A percentile compares a stretch with the other conserved stretches of the same genome.
These are phyloP conservation scores for Syrmaticus mikado DNA, from an alignment of 2,113 vertebrate species.

Conservation along the genomic window DNA sequence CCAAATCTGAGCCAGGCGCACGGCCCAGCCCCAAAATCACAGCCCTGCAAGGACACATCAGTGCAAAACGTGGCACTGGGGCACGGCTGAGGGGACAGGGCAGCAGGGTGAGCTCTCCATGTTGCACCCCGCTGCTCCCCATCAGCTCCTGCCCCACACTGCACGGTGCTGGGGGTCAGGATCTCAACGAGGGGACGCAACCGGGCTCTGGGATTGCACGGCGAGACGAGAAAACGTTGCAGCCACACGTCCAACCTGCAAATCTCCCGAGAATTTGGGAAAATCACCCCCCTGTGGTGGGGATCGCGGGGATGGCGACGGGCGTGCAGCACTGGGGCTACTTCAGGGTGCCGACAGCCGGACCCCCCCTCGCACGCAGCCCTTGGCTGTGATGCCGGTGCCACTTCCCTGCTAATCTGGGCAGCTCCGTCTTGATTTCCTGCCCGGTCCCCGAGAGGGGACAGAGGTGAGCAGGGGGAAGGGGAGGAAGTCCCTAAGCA, in stretches of 20 bases:
- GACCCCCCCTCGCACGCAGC: not conserved
- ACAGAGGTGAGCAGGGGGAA: not conserved
- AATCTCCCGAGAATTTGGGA: not conserved
- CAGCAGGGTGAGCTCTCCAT: not conserved
- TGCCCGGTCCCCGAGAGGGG: not conserved
- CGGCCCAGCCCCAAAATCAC: rapidly evolving
- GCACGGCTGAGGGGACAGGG: not conserved
- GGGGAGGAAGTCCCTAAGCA: not conserved
- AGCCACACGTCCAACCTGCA: not conserved
- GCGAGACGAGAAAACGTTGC: no score
- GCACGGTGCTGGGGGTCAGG: not conserved
- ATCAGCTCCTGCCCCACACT: rapidly evolving
- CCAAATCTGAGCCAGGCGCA: rapidly evolving
- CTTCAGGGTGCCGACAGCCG: not conserved
- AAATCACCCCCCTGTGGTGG: not conserved
- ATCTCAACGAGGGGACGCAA: not conserved
- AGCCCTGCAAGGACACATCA: not conserved
- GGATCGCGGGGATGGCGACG: not conserved
- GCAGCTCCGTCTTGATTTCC: not conserved
- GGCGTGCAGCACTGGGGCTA: not conserved
- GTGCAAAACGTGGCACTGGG: not conserved
- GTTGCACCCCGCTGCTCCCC: not conserved
- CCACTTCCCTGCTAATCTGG: not conserved
- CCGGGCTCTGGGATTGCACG: not conserved
- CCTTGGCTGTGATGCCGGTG: not conserved